Evolutionary conservation across 2,113 vertebrate genomes (phyloP).

Genomic region (Tauraco erythrolophus): DNA sequence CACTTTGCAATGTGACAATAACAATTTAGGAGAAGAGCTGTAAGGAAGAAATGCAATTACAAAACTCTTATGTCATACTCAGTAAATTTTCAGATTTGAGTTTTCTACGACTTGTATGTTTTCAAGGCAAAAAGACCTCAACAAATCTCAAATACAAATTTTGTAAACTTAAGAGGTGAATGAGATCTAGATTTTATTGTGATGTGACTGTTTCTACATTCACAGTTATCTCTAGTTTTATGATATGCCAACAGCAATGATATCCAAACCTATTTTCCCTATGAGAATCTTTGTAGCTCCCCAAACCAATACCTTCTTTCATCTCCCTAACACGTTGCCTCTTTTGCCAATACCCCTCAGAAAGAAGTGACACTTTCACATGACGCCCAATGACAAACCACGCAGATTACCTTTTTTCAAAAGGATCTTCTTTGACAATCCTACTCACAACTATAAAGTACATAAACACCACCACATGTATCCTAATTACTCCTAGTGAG

Average conservation of each 20-base stretch:
- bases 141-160: neutral
- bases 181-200: neutral
- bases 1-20: neutral
- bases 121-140: neutral
- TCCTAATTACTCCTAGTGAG: neutral
- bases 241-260: neutral
- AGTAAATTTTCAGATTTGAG: neutral
- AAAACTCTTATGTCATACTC: neutral
- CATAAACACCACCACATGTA: neutral
- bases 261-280: neutral
- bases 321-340: neutral
- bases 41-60: neutral
- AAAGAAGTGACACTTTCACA: neutral
- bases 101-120: neutral
- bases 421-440: neutral
- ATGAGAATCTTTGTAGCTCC: neutral
- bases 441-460: neutral
- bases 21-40: neutral
- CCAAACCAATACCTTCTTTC: neutral
- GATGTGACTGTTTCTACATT: neutral
- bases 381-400: neutral
- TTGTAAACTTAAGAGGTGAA: neutral
- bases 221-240: neutral
- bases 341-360: neutral
- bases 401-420: neutral